A percentile compares a stretch with the other conserved stretches of the same genome.
These are phyloP conservation scores for Cydia pomonella DNA, from an alignment of 1,140 invertebrate species.

Conservation along the genomic window DNA sequence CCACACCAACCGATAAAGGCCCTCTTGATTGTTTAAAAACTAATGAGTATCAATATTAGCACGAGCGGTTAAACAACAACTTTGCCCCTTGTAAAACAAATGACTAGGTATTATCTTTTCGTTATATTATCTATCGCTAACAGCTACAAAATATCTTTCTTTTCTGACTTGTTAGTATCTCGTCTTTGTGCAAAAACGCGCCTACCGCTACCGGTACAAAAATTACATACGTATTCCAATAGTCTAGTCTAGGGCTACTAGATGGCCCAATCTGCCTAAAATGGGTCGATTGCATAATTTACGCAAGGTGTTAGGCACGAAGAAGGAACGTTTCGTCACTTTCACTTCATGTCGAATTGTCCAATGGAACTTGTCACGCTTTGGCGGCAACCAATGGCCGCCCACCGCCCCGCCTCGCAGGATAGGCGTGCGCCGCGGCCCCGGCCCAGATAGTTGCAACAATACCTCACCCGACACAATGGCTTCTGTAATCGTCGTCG, in stretches of 20 bases:
- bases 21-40: no score
- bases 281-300: constrained; percentile 58
- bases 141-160: no score
- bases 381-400: constrained; percentile 73
- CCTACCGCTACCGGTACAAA: neutral
- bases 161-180: neutral
- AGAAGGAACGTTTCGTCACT: constrained; percentile 61
- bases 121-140: no score
- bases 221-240: neutral
- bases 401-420: constrained; percentile 67
- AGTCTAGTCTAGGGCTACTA: constrained; percentile 36
- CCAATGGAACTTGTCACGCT: constrained; percentile 77
- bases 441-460: constrained; percentile 58
- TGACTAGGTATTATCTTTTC: no score
- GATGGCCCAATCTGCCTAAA: constrained; percentile 22
- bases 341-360: constrained; percentile 71
- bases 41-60: no score
- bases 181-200: neutral
- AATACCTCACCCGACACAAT: constrained; percentile 45
- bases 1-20: no score
- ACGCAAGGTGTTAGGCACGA: constrained; percentile 59
- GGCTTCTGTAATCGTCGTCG: constrained; percentile 31
- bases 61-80: no score
- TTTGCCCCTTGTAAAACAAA: no score
- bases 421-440: constrained; percentile 64